phyloP scores from a whole-genome alignment of 2,113 vertebrate species.

The Tragulus kanchil region DNA sequence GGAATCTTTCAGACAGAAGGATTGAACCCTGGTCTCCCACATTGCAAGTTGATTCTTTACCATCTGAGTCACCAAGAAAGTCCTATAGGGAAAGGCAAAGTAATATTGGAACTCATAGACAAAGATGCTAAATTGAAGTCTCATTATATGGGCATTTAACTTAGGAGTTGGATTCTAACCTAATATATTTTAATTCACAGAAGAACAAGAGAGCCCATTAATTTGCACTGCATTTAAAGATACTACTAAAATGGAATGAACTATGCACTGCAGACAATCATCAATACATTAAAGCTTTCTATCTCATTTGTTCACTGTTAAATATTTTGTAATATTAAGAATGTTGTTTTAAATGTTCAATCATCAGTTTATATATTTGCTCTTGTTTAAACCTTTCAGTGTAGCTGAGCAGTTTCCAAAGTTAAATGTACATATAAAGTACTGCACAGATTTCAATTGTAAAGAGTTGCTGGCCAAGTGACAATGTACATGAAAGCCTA shows the following conservation, averaged over 20 bases:
- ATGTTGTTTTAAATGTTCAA: neutral
- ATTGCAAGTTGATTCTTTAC: too few relatives aligned
- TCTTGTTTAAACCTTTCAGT: neutral
- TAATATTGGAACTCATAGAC: neutral
- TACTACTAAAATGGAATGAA: neutral
- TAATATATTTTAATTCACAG: neutral
- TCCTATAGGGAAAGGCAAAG: neutral
- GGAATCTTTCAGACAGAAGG: too few relatives aligned
- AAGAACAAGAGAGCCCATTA: neutral
- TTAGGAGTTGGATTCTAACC: neutral
- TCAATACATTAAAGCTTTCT: neutral
- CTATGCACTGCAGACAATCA: neutral
- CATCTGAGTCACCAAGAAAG: too few relatives aligned
- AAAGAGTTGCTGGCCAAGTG: neutral
- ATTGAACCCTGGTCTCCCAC: too few relatives aligned
- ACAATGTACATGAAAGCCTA: neutral
- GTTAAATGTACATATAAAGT: neutral
- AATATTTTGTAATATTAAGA: neutral
- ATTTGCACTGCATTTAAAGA: neutral
- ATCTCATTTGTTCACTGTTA: neutral
- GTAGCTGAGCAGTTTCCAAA: neutral
- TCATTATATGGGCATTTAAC: neutral
- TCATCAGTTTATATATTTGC: neutral
- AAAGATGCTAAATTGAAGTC: neutral
- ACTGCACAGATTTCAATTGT: neutral